Evolutionary conservation across 2,797 vertebrate genomes (phyloP).

Genomic region (Xenops minutus): DNA sequence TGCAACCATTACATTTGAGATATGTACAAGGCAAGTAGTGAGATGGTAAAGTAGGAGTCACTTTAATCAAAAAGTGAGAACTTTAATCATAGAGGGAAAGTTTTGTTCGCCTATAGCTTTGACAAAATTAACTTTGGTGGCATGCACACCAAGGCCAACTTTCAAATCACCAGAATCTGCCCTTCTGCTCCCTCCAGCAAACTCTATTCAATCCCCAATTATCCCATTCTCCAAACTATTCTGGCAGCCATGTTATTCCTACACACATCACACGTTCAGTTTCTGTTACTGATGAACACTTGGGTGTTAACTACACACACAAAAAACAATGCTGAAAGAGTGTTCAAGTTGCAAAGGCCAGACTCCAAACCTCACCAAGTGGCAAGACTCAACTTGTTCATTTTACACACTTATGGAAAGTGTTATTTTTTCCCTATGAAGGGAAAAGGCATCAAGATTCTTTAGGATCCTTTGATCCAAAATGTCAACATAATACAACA

Average conservation of each 20-base stretch:
- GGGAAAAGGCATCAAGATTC: neutral
- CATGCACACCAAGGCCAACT: slow-evolving; percentile 20
- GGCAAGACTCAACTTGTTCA: neutral
- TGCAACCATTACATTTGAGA: neutral
- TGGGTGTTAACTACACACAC: neutral
- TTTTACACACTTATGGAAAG: neutral
- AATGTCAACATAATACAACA: neutral
- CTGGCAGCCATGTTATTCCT: neutral
- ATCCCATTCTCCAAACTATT: neutral
- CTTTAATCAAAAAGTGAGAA: slow-evolving; percentile 13
- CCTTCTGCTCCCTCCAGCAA: slow-evolving; percentile 35
- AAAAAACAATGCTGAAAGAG: neutral
- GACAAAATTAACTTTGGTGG: slow-evolving; percentile 43
- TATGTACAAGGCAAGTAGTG: neutral
- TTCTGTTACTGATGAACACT: neutral
- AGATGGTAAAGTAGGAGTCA: slow-evolving; percentile 8
- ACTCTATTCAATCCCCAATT: slow-evolving; percentile 52
- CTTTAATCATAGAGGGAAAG: neutral
- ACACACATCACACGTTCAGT: neutral
- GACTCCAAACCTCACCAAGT: neutral
- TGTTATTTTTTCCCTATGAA: neutral
- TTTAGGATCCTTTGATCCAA: neutral
- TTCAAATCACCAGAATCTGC: slow-evolving; percentile 37
- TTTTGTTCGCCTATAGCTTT: slow-evolving; percentile 43
- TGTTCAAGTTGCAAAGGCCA: neutral